phyloP scores from a whole-genome alignment of 1,140 invertebrate genomes.

The Hycleus phaleratus region DNA sequence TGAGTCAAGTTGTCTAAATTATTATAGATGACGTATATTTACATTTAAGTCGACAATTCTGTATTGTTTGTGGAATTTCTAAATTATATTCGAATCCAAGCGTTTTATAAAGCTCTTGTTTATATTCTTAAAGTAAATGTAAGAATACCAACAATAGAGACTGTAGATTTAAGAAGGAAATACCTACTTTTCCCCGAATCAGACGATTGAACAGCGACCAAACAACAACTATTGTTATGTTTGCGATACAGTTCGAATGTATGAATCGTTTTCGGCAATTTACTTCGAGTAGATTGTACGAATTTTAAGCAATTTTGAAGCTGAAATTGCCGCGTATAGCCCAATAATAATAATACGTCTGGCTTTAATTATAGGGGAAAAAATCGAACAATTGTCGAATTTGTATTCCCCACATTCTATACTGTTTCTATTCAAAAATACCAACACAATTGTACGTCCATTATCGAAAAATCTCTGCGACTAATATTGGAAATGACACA shows the following conservation, averaged over 20 bases:
- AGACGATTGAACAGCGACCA: slow-evolving; percentile 24
- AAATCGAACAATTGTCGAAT: slow-evolving; percentile 17
- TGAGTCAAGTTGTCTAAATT: too few relatives aligned
- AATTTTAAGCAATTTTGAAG: too few relatives aligned
- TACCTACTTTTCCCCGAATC: slow-evolving; percentile 15
- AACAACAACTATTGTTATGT: slow-evolving; percentile 24
- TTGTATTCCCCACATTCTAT: slow-evolving; percentile 19
- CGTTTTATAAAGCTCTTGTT: too few relatives aligned
- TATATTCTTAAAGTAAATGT: not conserved
- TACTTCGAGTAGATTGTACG: too few relatives aligned
- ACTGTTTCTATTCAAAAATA: slow-evolving; percentile 18
- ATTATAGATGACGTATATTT: too few relatives aligned
- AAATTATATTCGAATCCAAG: too few relatives aligned
- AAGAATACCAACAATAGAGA: not conserved
- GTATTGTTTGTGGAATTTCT: too few relatives aligned
- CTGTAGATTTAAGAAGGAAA: slow-evolving; percentile 27
- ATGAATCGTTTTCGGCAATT: too few relatives aligned
- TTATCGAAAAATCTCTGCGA: slow-evolving; percentile 25
- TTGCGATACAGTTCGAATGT: not conserved
- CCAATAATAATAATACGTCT: too few relatives aligned
- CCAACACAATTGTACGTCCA: slow-evolving; percentile 23
- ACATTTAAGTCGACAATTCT: too few relatives aligned
- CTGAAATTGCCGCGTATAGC: too few relatives aligned
- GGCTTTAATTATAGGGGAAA: too few relatives aligned
- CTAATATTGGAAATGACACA: slow-evolving; percentile 30